Percentiles rank a stretch among this genome's conserved stretches.
Evolutionary conservation across 1,140 invertebrate species (phyloP).

Genomic region (Drosophila bipectinata): DNA sequence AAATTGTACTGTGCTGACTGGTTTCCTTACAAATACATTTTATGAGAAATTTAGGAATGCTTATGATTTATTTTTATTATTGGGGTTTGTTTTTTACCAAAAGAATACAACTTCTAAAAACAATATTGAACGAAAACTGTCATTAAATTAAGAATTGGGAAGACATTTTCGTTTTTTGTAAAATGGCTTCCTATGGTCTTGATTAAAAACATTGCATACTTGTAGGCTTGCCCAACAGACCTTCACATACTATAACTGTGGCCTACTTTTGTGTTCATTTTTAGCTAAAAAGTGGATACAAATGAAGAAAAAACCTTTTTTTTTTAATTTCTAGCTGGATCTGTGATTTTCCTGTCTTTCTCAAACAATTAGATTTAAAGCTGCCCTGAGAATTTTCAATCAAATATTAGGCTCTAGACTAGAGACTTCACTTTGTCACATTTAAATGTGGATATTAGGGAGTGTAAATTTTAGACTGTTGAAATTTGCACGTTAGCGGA

Average conservation of each 20-base stretch:
- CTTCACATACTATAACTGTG: neutral
- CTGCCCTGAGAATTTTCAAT: neutral
- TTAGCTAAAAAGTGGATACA: no score
- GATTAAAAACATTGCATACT: constrained; percentile 36
- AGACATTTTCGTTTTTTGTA: no score
- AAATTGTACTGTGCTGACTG: constrained; percentile 14
- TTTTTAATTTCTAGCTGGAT: neutral
- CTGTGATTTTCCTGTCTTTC: neutral
- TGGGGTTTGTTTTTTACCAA: no score
- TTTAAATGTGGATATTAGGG: constrained; percentile 2
- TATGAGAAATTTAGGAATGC: neutral
- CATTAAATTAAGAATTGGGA: no score
- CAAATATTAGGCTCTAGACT: constrained; percentile 1
- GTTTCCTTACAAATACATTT: neutral
- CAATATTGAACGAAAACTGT: no score
- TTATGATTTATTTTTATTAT: neutral
- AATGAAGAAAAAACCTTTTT: no score
- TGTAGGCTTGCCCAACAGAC: constrained; percentile 27
- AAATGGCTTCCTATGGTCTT: no score
- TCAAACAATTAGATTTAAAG: neutral
- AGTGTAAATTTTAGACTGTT: constrained; percentile 12
- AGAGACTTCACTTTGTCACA: neutral
- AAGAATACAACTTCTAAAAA: no score
- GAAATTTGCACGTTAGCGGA: constrained; percentile 10
- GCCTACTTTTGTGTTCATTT: constrained; percentile 10